phyloP scores from a whole-genome alignment of 1,140 invertebrate species.

The Drosophila novamexicana region DNA sequence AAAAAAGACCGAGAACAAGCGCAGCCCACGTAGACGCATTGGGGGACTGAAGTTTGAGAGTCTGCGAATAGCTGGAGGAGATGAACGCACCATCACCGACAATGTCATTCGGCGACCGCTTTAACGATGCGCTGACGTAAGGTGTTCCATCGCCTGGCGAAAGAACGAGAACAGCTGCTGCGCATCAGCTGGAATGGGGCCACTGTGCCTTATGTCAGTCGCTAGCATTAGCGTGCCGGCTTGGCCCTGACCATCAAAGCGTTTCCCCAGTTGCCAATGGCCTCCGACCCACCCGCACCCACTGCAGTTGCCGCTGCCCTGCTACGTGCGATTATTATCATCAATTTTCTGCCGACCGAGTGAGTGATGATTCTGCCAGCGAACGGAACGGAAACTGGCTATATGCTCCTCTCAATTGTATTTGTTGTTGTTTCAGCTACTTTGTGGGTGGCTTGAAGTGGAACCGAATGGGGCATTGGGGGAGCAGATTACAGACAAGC shows the following conservation, averaged over 20 bases:
- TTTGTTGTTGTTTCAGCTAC: conserved; percentile 10
- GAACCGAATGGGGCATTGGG: conserved; percentile 11
- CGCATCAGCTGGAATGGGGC: conserved; percentile 25
- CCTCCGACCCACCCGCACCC: conserved; percentile 23
- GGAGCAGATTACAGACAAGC: conserved; percentile 1
- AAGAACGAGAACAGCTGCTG: conserved; percentile 52
- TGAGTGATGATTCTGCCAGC: conserved; percentile 72
- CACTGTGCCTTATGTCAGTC: conserved; percentile 35
- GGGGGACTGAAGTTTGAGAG: background rate
- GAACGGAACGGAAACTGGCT: conserved; percentile 54
- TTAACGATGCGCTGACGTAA: conserved; percentile 62
- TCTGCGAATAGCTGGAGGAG: background rate
- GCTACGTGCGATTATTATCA: conserved; percentile 79
- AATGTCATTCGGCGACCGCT: conserved; percentile 73
- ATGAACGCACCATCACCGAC: conserved; percentile 42
- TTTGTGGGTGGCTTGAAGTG: conserved; percentile 48
- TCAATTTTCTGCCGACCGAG: conserved; percentile 75
- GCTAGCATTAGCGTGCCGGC: conserved; percentile 36
- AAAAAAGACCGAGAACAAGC: conserved; percentile 48
- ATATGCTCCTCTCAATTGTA: background rate
- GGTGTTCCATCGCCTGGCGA: conserved; percentile 49
- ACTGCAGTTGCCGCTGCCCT: background rate
- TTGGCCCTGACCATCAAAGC: conserved; percentile 32
- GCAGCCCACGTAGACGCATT: conserved; percentile 7
- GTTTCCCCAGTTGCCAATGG: conserved; percentile 36